Base-by-base conservation (phyloP, 2,797 vertebrate genomes). In the Alfaro cultratus region DNA sequence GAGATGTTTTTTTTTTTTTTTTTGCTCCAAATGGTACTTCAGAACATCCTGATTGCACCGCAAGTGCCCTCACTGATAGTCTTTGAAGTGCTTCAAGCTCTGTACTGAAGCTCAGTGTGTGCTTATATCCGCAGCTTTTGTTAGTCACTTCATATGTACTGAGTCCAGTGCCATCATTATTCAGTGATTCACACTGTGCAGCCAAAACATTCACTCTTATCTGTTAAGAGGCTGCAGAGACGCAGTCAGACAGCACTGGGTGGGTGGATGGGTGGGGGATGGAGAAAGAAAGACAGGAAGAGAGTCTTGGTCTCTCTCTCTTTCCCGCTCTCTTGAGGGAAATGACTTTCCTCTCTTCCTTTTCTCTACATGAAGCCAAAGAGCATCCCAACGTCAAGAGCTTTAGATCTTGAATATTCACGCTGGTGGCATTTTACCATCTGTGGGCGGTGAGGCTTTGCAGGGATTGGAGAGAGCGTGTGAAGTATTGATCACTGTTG, bases 141-240 rank as follows among this genome's bases (percentile, higher is more conserved):
- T 93, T 90, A 91, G 89, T 91, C 88, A 88, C 84, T 92, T 91
- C 83, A 86, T 91, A 92, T 85, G 85, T 85, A 86, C 86, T 7
- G 82, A 88, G 83, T 91, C 83, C 87, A 91, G 87, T 87, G 84
- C 87, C 91, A 88, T 93, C 89, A 91, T 92, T 91, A 93, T 93
- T 93, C 90, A 93, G 80, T 92, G 90, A 93, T 90, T 94, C 92
- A 93, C 90, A 88, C 88, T 87, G 89, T 91, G 89, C 91, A 90
- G 89, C 92, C 92, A 93, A 90, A 94, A 94, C 92, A 93, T 88
- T 92, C 86, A 78, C 88, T 91, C 87, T 93, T 92, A 91, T 93
- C 91, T 88, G 89, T 85, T 87, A 87, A 91, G 89, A 93, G 91
- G 91, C 92, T 91, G 92, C 87, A 85, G 86, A 89, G 85, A 92